phyloP scores from a whole-genome alignment of 2,888 invertebrate species.

The Gymnoscelis rufifasciata region DNA sequence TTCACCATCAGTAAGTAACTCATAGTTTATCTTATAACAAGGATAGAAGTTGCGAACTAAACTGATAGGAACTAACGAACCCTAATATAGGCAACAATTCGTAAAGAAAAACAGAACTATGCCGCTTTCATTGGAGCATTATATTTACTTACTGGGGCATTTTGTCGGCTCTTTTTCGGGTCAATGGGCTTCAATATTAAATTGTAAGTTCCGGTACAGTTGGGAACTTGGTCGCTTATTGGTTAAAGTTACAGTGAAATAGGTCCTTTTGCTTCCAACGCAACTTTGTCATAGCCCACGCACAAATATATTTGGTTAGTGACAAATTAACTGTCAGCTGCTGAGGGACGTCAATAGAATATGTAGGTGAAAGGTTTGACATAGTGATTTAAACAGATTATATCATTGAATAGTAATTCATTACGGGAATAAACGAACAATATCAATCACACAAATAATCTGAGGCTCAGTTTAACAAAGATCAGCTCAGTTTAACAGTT shows the following conservation, averaged over 20 bases:
- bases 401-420: too few species aligned
- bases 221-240: conserved; percentile 41
- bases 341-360: too few species aligned
- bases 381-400: too few species aligned
- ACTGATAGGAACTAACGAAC: background rate
- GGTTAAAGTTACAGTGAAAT: conserved; percentile 26
- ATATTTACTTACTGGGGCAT: conserved; percentile 25
- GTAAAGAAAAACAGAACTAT: conserved; percentile 19
- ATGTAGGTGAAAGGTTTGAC: too few species aligned
- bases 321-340: too few species aligned
- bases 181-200: conserved; percentile 43
- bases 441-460: too few species aligned
- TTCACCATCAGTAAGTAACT: too few species aligned
- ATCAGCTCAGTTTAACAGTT: too few species aligned
- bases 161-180: conserved; percentile 38
- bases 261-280: background rate
- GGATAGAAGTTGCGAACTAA: background rate
- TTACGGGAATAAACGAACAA: too few species aligned
- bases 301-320: too few species aligned
- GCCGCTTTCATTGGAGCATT: conserved; percentile 19
- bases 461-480: too few species aligned
- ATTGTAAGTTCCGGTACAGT: conserved; percentile 41
- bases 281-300: background rate
- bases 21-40: background rate
- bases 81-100: conserved; percentile 7